phyloP scores from a whole-genome alignment of 2,113 vertebrate genomes.

The Cavia aperea region DNA sequence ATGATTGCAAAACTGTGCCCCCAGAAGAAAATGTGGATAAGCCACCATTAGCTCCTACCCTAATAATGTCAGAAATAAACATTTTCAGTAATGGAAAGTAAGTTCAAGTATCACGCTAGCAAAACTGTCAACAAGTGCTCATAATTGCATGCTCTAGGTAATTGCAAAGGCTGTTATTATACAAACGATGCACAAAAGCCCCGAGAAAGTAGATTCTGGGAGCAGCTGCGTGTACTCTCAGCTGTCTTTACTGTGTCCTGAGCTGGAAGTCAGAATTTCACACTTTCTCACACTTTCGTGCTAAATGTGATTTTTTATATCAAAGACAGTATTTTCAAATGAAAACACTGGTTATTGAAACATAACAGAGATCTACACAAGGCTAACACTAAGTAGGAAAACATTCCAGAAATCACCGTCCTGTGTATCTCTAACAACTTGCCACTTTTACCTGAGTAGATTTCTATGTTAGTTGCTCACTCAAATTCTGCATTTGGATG shows the following conservation, averaged over 20 bases:
- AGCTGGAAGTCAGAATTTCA: not conserved
- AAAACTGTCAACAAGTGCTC: not conserved
- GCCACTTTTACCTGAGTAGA: fast-evolving
- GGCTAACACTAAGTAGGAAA: not conserved
- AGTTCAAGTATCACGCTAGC: conserved; percentile 12
- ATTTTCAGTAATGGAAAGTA: not conserved
- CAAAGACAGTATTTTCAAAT: not conserved
- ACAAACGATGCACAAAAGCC: not conserved
- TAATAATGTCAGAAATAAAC: not conserved
- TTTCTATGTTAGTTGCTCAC: not conserved
- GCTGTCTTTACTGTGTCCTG: not conserved
- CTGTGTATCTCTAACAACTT: fast-evolving
- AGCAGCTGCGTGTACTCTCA: not conserved
- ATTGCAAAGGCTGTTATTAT: too few relatives aligned
- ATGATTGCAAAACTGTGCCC: not conserved
- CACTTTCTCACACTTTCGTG: not conserved
- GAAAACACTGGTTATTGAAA: not conserved
- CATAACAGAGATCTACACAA: not conserved
- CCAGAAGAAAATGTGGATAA: not conserved
- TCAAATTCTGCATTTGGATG: not conserved
- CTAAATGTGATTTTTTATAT: not conserved
- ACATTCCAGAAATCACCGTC: fast-evolving
- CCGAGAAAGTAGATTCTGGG: not conserved
- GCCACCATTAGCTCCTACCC: not conserved
- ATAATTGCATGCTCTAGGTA: not conserved